Conservation (phyloP, 2,888 invertebrate species). For the Parapristionchus giblindavisi region DNA sequence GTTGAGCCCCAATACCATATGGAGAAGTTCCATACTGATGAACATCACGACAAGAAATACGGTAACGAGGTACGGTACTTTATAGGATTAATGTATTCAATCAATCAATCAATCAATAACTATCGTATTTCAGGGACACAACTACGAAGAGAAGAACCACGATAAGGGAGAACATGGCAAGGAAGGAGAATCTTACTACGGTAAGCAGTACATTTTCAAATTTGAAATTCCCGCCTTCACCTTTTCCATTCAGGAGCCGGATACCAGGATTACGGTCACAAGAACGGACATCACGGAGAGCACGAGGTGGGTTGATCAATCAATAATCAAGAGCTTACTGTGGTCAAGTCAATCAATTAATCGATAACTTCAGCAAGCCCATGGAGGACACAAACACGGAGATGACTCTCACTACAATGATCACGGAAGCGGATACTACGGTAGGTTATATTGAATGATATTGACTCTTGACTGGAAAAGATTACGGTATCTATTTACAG, state of each 20-base stretch:
- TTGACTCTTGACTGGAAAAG: neutral
- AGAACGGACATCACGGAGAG: conserved; percentile 42
- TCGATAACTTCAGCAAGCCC: neutral
- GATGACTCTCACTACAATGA: conserved; percentile 44
- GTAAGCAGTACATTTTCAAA: neutral
- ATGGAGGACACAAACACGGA: conserved; percentile 35
- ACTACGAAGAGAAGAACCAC: conserved; percentile 42
- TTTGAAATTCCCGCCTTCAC: neutral
- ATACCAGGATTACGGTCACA: conserved; percentile 53
- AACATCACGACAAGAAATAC: conserved; percentile 62
- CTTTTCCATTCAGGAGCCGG: conserved; percentile 40
- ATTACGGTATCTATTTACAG: conserved; percentile 17
- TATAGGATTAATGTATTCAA: neutral
- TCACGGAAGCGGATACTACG: conserved; percentile 52
- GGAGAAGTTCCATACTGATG: conserved; percentile 63
- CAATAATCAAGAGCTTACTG: neutral
- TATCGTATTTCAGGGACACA: conserved; percentile 17
- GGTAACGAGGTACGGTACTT: conserved; percentile 46
- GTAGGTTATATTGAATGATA: neutral
- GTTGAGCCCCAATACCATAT: conserved; percentile 64
- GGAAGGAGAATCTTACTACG: conserved; percentile 41
- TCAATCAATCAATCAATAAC: neutral
- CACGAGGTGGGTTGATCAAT: conserved; percentile 3
- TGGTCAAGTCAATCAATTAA: neutral
- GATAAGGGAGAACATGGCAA: conserved; percentile 49